phyloP scores from a whole-genome alignment of 2,113 vertebrate genomes.

The zebrafish (Danio rerio) region GRCz12tu NC_133194.1:34238001-34238500 shows the following conservation, averaged over 20 bases:
- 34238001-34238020: too few relatives aligned
- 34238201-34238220: slow-evolving; percentile 72
- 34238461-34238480: not conserved
- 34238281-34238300: slow-evolving; percentile 85
- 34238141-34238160: slow-evolving; percentile 56
- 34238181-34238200: slow-evolving; percentile 65
- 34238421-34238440: not conserved
- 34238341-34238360: not conserved
- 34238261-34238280: slow-evolving; percentile 90
- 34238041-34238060: not conserved
- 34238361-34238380: slow-evolving; percentile 20
- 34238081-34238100: too few relatives aligned
- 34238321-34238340: slow-evolving; percentile 52
- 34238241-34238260: slow-evolving; percentile 88
- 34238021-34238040: too few relatives aligned
- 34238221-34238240: slow-evolving; percentile 95
- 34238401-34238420: not conserved
- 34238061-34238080: not conserved
- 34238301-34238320: slow-evolving; percentile 87
- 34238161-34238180: slow-evolving; percentile 37
- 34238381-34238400: not conserved
- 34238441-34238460: not conserved
- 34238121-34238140: slow-evolving; percentile 57
- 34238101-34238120: not conserved
- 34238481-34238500: slow-evolving; percentile 30